phyloP scores from a whole-genome alignment of 2,888 invertebrate species.

The Axea sp. region DNA sequence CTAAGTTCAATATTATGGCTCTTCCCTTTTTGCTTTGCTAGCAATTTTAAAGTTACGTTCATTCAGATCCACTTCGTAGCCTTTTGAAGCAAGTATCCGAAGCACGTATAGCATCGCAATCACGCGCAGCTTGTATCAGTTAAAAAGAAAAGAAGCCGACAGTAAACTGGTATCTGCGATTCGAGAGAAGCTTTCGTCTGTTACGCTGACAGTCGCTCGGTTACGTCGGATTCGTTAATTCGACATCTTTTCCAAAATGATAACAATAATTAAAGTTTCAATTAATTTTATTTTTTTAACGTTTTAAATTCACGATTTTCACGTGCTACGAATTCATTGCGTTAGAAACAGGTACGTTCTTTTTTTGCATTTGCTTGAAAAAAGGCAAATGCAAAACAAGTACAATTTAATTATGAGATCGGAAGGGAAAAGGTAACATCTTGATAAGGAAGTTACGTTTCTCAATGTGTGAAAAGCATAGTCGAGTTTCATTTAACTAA shows the following conservation, averaged over 20 bases:
- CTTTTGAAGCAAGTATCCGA: slow-evolving; percentile 58
- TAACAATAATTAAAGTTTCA: background rate
- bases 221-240: slow-evolving; percentile 24
- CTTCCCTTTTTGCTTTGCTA: slow-evolving; percentile 45
- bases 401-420: no score
- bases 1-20: slow-evolving; percentile 52
- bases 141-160: slow-evolving; percentile 48
- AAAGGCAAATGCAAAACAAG: no score
- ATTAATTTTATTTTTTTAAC: no score
- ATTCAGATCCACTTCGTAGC: slow-evolving; percentile 59
- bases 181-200: slow-evolving; percentile 33
- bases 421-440: no score
- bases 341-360: no score
- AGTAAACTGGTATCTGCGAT: slow-evolving; percentile 40
- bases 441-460: background rate
- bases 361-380: no score
- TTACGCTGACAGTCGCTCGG: slow-evolving; percentile 27
- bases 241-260: background rate
- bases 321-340: no score
- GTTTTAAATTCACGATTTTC: no score
- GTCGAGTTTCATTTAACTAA: slow-evolving; percentile 4
- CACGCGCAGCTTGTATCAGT: slow-evolving; percentile 59
- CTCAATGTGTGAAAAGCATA: background rate
- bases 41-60: slow-evolving; percentile 57
- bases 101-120: slow-evolving; percentile 62